Evolutionary conservation across 2,888 invertebrate genomes (phyloP).

Genomic region (Tinea pellionella): DNA sequence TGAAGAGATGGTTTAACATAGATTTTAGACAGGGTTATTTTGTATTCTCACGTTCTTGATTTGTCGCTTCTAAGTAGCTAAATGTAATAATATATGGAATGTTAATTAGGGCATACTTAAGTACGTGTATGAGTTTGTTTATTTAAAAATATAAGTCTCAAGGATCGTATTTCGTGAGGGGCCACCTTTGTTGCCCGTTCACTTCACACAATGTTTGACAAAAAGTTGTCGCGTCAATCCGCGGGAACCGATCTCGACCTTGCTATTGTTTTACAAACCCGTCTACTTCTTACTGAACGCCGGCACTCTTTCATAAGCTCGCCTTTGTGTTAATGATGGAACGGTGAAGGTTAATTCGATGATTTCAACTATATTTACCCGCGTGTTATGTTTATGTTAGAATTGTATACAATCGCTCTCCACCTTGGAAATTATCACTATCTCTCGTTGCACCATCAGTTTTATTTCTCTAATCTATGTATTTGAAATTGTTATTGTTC

Average conservation of each 20-base stretch:
- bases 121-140: too few species aligned
- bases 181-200: not conserved
- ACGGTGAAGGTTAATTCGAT: not conserved
- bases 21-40: too few species aligned
- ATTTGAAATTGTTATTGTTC: not conserved
- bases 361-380: not conserved
- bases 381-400: too few species aligned
- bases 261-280: slow-evolving; percentile 34
- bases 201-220: not conserved
- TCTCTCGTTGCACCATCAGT: too few species aligned
- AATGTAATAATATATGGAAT: too few species aligned
- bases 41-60: too few species aligned
- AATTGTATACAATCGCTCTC: not conserved
- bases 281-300: slow-evolving; percentile 14
- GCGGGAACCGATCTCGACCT: slow-evolving; percentile 26
- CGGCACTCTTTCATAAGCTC: not conserved
- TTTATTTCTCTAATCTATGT: not conserved
- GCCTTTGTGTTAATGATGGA: not conserved
- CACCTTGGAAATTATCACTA: not conserved
- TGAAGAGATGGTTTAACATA: too few species aligned
- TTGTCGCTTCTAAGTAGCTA: too few species aligned
- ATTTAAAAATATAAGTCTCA: too few species aligned
- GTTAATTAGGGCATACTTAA: too few species aligned
- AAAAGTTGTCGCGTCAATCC: slow-evolving; percentile 10
- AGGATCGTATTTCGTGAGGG: not conserved